Conservation (phyloP, 1,140 invertebrate species). For the Pentalonia nigronervosa region DNA sequence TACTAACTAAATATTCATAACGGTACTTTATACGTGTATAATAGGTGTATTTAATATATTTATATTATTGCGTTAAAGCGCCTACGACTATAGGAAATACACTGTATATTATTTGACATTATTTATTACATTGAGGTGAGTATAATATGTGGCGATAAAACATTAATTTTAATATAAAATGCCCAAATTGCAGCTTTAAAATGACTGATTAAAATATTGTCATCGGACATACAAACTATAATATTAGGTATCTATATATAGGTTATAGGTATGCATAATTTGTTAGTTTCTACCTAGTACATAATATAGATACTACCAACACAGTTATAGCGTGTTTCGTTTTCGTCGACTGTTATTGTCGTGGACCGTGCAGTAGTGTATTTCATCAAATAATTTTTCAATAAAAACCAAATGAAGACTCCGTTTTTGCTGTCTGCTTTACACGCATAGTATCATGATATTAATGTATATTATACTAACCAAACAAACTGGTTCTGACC, state of each 20-base stretch:
- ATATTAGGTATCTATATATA: too few relatives aligned
- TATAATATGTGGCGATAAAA: neutral
- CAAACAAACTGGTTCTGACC: neutral
- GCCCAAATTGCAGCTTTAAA: neutral
- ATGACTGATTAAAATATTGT: neutral
- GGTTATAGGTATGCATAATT: too few relatives aligned
- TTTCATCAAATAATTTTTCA: neutral
- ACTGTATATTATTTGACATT: neutral
- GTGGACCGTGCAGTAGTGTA: neutral
- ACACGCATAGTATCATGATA: neutral
- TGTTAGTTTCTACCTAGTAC: too few relatives aligned
- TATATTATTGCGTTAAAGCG: neutral
- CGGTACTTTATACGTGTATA: neutral
- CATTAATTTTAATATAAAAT: neutral
- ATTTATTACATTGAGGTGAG: neutral
- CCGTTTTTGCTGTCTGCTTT: neutral
- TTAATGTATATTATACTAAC: neutral
- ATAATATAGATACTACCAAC: too few relatives aligned
- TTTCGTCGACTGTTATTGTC: neutral
- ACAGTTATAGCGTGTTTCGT: neutral
- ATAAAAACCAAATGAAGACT: neutral
- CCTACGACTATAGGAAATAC: neutral
- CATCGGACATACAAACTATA: neutral
- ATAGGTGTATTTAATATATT: neutral
- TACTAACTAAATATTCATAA: neutral